Evolutionary conservation across 2,888 invertebrate species (phyloP), one percentile per base, ranked within the genome.

Genomic region (Mechanitis messenoides): DNA sequence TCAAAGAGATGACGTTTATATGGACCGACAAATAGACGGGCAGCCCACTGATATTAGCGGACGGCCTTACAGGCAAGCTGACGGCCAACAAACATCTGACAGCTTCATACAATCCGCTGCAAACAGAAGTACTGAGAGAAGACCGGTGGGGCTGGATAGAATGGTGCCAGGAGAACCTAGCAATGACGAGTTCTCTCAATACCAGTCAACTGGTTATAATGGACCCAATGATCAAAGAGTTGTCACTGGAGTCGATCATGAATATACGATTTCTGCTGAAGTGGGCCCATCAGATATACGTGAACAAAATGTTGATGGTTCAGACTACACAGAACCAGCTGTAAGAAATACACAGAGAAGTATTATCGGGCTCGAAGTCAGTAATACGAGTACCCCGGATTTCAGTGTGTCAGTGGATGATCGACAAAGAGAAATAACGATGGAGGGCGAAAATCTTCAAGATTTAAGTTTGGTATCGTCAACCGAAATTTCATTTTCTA

Each of bases 131-230:
- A 63, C 74, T 9, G 89, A 88, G 45, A 76, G 87, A 57, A 84
- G 91, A 42, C 92, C 92, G 0, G 84, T 91, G 50, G 92, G 92
- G 1, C 77, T 92, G 12, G 92, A 91, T 61, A 85, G 93, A 58
- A 92, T 93, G 92, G 91, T 93, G 12, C 92, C 92, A 0, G 93
- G 93, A 0, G 92, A 92, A 74, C 91, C 92, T 0, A 92, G 92
- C 72, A 90, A 91, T 55, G 83, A 79, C 65, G 85, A 84, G 53
- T 90, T 89, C 72, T 66, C 83, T 45, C 81, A 84, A 69, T 86
- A 85, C 71, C 77, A 80, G 61, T 71, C 73, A 42, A 65, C 80
- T 46, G 79, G 84, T 75, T 89, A 87, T 77, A 71, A 83, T 72
- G 71, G 82, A 74, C 12, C 87, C 72, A 85, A 90, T 62, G 87